Base-by-base conservation (phyloP, 92 coral and sea anemone species). In the Umimayanthus kanabou region DNA sequence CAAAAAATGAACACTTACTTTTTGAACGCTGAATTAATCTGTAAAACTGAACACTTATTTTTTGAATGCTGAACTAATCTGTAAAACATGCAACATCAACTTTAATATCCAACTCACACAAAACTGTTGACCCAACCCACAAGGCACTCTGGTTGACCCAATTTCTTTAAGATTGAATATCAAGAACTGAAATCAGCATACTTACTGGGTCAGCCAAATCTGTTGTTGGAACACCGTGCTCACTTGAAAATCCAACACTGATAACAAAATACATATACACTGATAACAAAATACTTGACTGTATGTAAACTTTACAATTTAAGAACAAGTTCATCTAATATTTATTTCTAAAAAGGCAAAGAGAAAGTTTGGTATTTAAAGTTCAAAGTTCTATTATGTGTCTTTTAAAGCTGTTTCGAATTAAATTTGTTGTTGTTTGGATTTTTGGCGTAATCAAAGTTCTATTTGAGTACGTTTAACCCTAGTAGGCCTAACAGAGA, bases 171-270 rank as follows among this genome's bases (percentile, higher is more conserved):
- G 58, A 14, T 15, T 53, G 18, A 53, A 13, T 53, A 18, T 53
- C 50, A 47, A 47, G 11, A 47, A 7, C 13, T 22, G 23, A 25
- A 26, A 45, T 13, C 29, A 72, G 22, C 8, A 25, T 78, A 76
- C 87, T 45, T 43, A 83, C 87, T 43, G 87, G 77, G 65, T 83
- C 87, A 69, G 87, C 16, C 18, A 70, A 50, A 70, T 83, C 87
- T 47, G 65, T 43, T 29, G 73, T 50, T 43, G 77, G 64, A 83
- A 70, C 73, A 28, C 65, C 66, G 66, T 83, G 87, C 4, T 83
- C 87, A 70, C 66, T 83, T 70, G 87, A 72, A 50, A 83, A 40
- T 47, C 87, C 87, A 83, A 45, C 87, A 83, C 87, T 83, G 66
- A 9, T 22, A 57, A 39, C 28, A 57, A 80, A 28, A 22, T 18